Evolutionary conservation across 2,797 vertebrate species (phyloP), one percentile per base, ranked within the genome.

Genomic region (Moxostoma hubbsi): DNA sequence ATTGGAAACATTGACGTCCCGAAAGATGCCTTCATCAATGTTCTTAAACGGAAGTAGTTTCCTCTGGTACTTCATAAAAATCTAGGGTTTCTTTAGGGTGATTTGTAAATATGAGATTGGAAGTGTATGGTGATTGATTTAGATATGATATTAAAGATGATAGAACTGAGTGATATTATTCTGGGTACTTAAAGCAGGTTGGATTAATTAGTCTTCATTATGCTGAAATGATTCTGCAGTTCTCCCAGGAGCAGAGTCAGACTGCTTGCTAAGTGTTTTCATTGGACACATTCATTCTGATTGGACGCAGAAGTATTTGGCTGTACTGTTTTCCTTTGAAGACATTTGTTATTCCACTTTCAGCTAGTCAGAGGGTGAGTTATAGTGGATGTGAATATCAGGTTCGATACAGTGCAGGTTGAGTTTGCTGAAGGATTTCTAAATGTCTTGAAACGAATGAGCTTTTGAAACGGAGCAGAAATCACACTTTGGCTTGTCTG

Each of bases 21-120:
- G 57, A 97, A 95, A 93, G 97, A 98, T 59, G 95, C 96, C 36
- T 98, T 99, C 82, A 97, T 99, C 82, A 95, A 83, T 66, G 93
- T 98, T 80, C 88, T 99, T 53, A 99, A 95, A 89, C 89, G 87
- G 58, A 94, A 88, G 64, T 90, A 92, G 74, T 55, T 70, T n/a
- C 43, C 9, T 58, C 11, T 43, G 7, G 45, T 59, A 13, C 69
- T 9, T 24, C 12, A 43, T 63, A 16, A n/a, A 24, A 51, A 8
- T 62, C 36, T 64, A 7, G 0, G 43, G 62, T 16, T 7, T 15
- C n/a, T 45, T 46, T 12, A 18, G 13, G 18, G 24, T 77, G 75
- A 75, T 15, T 69, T 73, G 45, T 46, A 65, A 47, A 12, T 57
- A 13, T 55, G 43, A 47, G 65, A 46, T 13, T 51, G 45, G 9